Evolutionary conservation across 2,113 vertebrate species (phyloP), one percentile per base, ranked within the genome.

Genomic region (Caretta caretta): DNA sequence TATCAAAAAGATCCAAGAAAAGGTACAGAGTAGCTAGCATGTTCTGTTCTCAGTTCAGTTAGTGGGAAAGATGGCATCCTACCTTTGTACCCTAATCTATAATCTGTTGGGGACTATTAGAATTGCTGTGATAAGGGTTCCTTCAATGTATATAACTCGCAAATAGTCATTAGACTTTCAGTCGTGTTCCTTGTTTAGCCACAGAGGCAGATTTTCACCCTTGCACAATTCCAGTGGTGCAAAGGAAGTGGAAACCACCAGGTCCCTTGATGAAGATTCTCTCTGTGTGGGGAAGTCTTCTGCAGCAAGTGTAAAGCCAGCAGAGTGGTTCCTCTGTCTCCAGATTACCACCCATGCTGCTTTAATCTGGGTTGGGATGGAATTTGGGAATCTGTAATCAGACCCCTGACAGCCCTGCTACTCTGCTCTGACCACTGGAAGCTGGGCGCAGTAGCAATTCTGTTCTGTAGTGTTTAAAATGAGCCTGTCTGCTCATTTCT

Each of bases 41-140:
- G 93, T 75, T 96, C 27, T 29, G 90, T 46, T 90, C 87, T 54
- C 80, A 82, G 31, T 20, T 94, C 81, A 91, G 84, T 54, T 31
- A 48, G 11, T 79, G 42, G 48, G 79, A 85, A 86, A 89, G 89
- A 50, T 65, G n/a, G 27, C 46, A 57, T 16, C 10, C 14, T 38
- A 35, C 8, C 80, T 92, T 59, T 54, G 89, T 78, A 53, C 24
- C 75, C 4, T 80, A 88, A 31, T 29, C 17, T 8, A 80, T 42
- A 42, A 29, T 69, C 22, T 92, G 90, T 76, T 91, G 76, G 11
- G 11, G 88, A 82, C 81, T 54, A 86, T 54, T 95, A 76, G 48
- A 78, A 93, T 53, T 86, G 27, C 86, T 95, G 11, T 49, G n/a
- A 12, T 69, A 42, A 8, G 24, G 57, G 16, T 85, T 94, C 83